Conservation (phyloP, 2,113 vertebrate species). For the Anolis carolinensis region DNA sequence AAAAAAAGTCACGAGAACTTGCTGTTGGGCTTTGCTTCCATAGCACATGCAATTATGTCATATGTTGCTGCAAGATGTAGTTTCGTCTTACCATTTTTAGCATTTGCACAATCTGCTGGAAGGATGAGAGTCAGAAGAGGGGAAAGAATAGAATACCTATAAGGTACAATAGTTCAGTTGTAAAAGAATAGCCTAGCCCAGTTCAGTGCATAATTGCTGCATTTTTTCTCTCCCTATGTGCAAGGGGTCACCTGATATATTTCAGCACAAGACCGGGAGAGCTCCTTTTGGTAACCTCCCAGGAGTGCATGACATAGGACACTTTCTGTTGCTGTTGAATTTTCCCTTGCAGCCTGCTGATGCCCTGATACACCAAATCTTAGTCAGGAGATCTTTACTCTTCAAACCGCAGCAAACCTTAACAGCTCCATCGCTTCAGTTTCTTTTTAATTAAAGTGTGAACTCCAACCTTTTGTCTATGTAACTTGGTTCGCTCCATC, state of each 20-base stretch:
- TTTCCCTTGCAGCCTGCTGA: not conserved
- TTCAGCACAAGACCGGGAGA: not conserved
- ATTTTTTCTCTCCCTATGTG: not conserved
- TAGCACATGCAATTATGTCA: constrained; percentile 29
- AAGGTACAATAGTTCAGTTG: not conserved
- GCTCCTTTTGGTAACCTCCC: not conserved
- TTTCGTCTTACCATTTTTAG: not conserved
- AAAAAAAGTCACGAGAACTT: not conserved
- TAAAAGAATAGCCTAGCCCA: not conserved
- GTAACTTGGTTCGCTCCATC: not conserved
- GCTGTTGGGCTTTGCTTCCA: not conserved
- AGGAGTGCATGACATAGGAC: not conserved
- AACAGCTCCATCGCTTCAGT: not conserved
- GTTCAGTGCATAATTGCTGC: not conserved
- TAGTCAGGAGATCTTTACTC: not conserved
- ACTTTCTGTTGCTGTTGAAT: not conserved
- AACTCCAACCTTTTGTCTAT: not conserved
- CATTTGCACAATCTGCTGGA: not conserved
- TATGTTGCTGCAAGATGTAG: constrained; percentile 25
- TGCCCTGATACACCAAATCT: not conserved
- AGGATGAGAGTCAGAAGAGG: not conserved
- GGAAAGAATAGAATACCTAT: not conserved
- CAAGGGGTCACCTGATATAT: not conserved
- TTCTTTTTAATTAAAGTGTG: not conserved
- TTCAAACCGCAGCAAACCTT: not conserved